phyloP scores from a whole-genome alignment of 2,888 invertebrate species.

The Lepidonotus clava region DNA sequence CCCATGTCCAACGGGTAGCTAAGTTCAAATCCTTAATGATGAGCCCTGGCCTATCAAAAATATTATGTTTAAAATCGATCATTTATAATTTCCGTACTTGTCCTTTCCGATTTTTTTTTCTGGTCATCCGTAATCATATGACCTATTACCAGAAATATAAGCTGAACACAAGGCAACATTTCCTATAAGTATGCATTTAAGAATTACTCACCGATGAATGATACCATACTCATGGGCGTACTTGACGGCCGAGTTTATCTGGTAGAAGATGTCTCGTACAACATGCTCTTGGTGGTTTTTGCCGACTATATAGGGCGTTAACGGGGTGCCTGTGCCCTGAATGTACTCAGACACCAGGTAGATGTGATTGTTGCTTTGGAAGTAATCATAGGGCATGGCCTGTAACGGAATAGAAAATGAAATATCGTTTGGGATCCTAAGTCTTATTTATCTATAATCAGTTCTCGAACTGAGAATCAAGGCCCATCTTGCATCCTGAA shows the following conservation, averaged over 20 bases:
- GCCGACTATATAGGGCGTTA: neutral
- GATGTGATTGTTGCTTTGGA: neutral
- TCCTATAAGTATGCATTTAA: too few relatives aligned
- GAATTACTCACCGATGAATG: neutral
- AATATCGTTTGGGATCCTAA: neutral
- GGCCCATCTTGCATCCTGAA: too few relatives aligned
- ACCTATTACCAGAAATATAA: too few relatives aligned
- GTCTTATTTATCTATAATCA: neutral
- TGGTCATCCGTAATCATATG: too few relatives aligned
- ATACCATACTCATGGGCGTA: neutral
- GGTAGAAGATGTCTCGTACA: neutral
- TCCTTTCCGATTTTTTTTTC: too few relatives aligned
- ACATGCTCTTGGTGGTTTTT: neutral
- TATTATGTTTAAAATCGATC: too few relatives aligned
- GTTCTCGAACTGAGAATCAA: too few relatives aligned
- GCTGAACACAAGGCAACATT: too few relatives aligned
- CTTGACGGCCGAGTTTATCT: neutral
- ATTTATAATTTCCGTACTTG: too few relatives aligned
- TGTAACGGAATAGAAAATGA: neutral
- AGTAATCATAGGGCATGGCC: constrained; percentile 3
- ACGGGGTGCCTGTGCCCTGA: neutral
- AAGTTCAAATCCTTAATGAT: too few relatives aligned
- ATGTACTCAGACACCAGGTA: neutral
- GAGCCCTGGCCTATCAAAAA: too few relatives aligned
- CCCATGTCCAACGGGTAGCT: too few relatives aligned